Base-by-base conservation (phyloP, 1,140 invertebrate genomes). In the Drosophila willistoni region DNA sequence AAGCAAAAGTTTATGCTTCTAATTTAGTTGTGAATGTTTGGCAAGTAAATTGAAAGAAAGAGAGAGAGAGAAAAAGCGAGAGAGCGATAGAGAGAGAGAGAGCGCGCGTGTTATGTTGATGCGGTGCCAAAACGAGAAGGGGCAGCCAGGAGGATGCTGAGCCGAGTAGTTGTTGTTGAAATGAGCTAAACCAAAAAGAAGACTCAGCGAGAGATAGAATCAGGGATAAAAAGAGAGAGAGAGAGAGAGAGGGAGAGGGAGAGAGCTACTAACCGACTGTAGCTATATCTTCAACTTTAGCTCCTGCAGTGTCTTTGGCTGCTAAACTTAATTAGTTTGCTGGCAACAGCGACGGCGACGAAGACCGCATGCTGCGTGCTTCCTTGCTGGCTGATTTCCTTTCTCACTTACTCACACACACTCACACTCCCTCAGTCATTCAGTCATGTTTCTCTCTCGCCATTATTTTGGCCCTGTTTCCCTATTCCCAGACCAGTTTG, bases 321-420 rank as follows among this genome's bases (percentile, higher is more conserved):
- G 66, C 74, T 69, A 82, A 77, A 81, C 79, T 81, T 81, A 81
- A 81, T 81, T 81, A 81, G 79, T 81, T 81, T 81, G 75, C 79
- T 78, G 74, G 54, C 74, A 82, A 61, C 61, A 62, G 39, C 39
- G 42, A 59, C 9, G 55, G 22, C 51, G 64, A 51, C 19, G 57
- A 44, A 36, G 66, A 78, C 72, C 68, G 73, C 77, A 66, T 64
- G 68, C 76, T 60, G 68, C 57, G 42, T 34, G 55, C 68, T 64
- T 42, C 55, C 17, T 51, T 51, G 56, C 56, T 59, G 19, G 22
- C 51, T 54, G 51, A 13, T 12, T 39, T 39, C 36, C 36, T 39
- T 39, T 39, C 36, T 39, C 36, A 39, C 36, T 39, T 13, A 39
- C 12, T 13, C 36, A 39, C 36, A 12, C 36, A 39, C 10, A 39